These are phyloP conservation scores for Nemopilema nomurai DNA, from an alignment of 30 jellyfish, hydroid and myxozoan species.

Conservation along the genomic window DNA sequence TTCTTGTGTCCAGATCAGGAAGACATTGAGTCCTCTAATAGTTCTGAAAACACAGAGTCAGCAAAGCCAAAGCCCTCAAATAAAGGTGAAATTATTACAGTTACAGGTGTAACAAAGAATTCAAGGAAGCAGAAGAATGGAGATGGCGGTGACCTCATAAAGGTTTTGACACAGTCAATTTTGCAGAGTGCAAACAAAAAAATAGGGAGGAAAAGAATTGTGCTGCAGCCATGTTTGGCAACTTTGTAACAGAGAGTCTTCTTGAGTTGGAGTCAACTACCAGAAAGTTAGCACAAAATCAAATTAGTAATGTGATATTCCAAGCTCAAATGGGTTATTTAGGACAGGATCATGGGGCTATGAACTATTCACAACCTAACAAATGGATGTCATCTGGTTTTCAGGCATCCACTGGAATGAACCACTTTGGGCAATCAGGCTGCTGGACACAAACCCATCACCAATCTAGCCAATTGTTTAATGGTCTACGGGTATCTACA, in stretches of 20 bases:
- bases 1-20: slow-evolving; percentile 3
- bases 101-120: slow-evolving; percentile 20
- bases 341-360: background rate
- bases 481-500: background rate
- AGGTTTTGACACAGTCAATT: slow-evolving; percentile 15
- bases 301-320: slow-evolving; percentile 5
- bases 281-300: slow-evolving; percentile 11
- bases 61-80: slow-evolving; percentile 13
- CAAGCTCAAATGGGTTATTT: slow-evolving; percentile 32
- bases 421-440: background rate
- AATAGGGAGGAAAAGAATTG: slow-evolving; percentile 5
- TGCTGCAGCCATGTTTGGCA: slow-evolving; percentile 9
- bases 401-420: background rate
- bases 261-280: slow-evolving; percentile 35
- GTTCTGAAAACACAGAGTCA: background rate
- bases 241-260: slow-evolving; percentile 3
- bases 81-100: background rate
- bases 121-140: slow-evolving; percentile 24
- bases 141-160: slow-evolving; percentile 18
- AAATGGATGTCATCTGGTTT: background rate
- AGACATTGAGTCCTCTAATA: background rate
- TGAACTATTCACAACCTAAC: background rate
- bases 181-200: background rate
- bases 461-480: background rate
- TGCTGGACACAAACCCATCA: background rate